These are phyloP conservation scores for Synanthedon vespiformis DNA, from an alignment of 2,888 invertebrate species.

Conservation along the genomic window DNA sequence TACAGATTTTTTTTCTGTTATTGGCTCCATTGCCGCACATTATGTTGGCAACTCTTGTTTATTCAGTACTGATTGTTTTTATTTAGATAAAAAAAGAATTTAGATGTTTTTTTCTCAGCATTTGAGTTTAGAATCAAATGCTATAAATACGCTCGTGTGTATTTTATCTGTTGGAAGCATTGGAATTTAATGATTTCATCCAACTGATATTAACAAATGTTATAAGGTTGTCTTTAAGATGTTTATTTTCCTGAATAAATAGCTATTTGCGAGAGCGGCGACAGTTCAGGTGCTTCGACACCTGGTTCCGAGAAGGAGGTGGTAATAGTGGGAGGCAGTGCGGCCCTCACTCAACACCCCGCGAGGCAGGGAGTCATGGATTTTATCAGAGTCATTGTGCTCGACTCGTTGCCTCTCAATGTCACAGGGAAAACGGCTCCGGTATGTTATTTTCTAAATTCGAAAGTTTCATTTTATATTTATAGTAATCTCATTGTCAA, in stretches of 20 bases:
- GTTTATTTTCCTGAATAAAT: background rate
- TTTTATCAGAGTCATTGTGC: constrained; percentile 91
- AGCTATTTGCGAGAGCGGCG: constrained; percentile 74
- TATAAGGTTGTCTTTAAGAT: too few relatives aligned
- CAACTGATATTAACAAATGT: too few relatives aligned
- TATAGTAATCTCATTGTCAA: background rate
- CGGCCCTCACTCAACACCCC: constrained; percentile 78
- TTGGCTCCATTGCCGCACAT: too few relatives aligned
- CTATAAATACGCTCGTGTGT: too few relatives aligned
- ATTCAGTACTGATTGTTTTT: too few relatives aligned
- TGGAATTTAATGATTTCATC: too few relatives aligned
- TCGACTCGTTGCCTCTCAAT: constrained; percentile 91
- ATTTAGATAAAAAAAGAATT: too few relatives aligned
- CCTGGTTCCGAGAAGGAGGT: constrained; percentile 74
- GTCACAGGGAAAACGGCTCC: constrained; percentile 83
- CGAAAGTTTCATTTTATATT: background rate
- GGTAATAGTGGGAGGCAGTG: constrained; percentile 54
- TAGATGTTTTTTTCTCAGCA: too few relatives aligned
- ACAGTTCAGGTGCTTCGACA: constrained; percentile 84
- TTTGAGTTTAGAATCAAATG: too few relatives aligned
- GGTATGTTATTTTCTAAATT: constrained; percentile 24
- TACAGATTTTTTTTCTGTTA: too few relatives aligned
- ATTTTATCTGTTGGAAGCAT: too few relatives aligned
- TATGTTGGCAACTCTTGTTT: too few relatives aligned
- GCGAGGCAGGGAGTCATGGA: constrained; percentile 93